These are phyloP conservation scores for Diprion similis DNA, from an alignment of 1,140 invertebrate species.

Conservation along the genomic window DNA sequence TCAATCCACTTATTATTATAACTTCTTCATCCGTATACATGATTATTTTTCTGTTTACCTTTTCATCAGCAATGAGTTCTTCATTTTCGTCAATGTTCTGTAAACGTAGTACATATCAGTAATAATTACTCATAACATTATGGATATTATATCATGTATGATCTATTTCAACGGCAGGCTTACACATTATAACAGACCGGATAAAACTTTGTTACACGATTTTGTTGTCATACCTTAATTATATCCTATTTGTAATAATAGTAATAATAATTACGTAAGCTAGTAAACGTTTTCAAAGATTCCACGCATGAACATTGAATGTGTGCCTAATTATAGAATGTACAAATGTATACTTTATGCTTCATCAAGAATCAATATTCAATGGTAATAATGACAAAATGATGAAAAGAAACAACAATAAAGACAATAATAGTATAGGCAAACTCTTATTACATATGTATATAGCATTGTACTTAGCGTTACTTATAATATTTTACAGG, in stretches of 20 bases:
- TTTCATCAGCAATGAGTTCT: slow-evolving; percentile 13
- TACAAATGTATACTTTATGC: slow-evolving; percentile 51
- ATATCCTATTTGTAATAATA: neutral
- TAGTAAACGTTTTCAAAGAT: slow-evolving; percentile 23
- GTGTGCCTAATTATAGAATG: slow-evolving; percentile 48
- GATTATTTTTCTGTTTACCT: slow-evolving; percentile 9
- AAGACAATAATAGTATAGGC: slow-evolving; percentile 51
- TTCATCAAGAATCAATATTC: slow-evolving; percentile 33
- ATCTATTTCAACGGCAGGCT: neutral
- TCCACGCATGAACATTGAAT: slow-evolving; percentile 48
- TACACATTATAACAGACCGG: slow-evolving; percentile 33
- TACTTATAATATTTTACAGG: slow-evolving; percentile 49
- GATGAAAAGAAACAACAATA: slow-evolving; percentile 30
- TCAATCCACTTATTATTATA: no score
- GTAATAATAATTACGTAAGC: slow-evolving; percentile 16
- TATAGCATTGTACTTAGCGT: slow-evolving; percentile 58
- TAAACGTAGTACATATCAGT: no score
- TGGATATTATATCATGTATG: no score
- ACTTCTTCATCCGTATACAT: no score
- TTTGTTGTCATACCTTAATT: neutral
- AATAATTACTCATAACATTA: no score
- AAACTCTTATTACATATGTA: slow-evolving; percentile 35
- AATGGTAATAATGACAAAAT: slow-evolving; percentile 26
- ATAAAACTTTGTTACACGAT: slow-evolving; percentile 40
- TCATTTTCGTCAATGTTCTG: slow-evolving; percentile 8